Evolutionary conservation across 2,113 vertebrate species (phyloP).

Genomic region (Genyomyrus donnyi): DNA sequence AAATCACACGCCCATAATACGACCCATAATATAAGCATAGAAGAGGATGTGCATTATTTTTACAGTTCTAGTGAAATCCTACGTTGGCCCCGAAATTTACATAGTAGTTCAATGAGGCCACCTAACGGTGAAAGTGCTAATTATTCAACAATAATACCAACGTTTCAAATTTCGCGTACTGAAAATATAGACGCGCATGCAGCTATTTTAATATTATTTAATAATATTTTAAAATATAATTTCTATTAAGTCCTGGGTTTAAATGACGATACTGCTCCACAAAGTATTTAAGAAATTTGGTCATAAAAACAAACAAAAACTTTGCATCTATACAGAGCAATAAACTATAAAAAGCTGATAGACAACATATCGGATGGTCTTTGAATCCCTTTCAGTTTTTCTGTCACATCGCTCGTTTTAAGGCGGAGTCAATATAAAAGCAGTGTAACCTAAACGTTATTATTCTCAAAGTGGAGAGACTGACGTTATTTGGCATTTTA

Average conservation of each 20-base stretch:
- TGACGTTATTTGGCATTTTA: neutral
- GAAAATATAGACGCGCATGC: neutral
- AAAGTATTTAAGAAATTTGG: neutral
- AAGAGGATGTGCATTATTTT: neutral
- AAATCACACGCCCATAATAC: neutral
- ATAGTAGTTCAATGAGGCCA: constrained; percentile 9
- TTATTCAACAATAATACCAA: neutral
- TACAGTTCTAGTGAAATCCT: neutral
- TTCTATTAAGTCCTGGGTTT: neutral
- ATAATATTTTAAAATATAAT: too few species aligned
- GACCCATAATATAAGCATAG: neutral
- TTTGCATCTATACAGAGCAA: neutral
- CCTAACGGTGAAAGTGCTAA: neutral
- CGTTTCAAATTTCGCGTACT: neutral
- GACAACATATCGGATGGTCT: neutral
- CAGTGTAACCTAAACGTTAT: neutral
- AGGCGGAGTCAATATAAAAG: neutral
- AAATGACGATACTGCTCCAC: neutral
- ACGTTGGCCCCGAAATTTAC: neutral
- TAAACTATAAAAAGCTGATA: neutral
- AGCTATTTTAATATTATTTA: neutral
- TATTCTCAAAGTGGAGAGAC: neutral
- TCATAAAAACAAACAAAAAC: neutral
- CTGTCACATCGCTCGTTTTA: neutral
- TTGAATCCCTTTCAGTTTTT: neutral